phyloP scores from a whole-genome alignment of 1,140 invertebrate species.

The Leptoteleia sp. region DNA sequence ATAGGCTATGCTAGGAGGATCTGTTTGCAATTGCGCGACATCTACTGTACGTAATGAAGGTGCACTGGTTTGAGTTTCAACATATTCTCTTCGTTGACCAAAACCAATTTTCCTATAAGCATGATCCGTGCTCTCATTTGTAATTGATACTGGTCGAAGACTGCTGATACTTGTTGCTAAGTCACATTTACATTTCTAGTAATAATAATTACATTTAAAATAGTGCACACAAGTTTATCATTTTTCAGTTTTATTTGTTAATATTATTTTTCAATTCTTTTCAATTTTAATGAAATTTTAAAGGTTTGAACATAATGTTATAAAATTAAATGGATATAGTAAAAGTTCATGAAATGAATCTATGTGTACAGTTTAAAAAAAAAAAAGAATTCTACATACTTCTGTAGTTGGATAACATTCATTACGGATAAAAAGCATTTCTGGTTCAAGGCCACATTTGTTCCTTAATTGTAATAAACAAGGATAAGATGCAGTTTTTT shows the following conservation, averaged over 20 bases:
- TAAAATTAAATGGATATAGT: too few species aligned
- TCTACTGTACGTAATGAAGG: constrained; percentile 44
- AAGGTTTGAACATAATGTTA: too few species aligned
- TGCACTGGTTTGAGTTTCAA: constrained; percentile 68
- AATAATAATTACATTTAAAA: background rate
- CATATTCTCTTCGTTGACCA: constrained; percentile 67
- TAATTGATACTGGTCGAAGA: constrained; percentile 28
- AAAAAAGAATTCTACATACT: too few species aligned
- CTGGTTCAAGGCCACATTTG: constrained; percentile 33
- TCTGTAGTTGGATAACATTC: constrained; percentile 28
- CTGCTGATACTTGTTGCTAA: constrained; percentile 71
- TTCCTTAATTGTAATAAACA: constrained; percentile 8
- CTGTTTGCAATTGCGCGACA: constrained; percentile 70
- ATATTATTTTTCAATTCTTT: too few species aligned
- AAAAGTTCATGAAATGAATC: too few species aligned
- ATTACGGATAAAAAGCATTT: constrained; percentile 47
- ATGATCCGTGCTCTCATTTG: constrained; percentile 56
- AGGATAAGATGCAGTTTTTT: constrained; percentile 31
- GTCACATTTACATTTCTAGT: constrained; percentile 61
- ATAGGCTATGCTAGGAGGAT: constrained; percentile 22
- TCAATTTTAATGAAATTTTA: too few species aligned
- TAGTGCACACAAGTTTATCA: too few species aligned
- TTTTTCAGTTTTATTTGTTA: background rate
- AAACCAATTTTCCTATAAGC: constrained; percentile 62
- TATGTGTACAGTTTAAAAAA: too few species aligned